Base-by-base conservation (phyloP, 1,140 invertebrate genomes). In the Orius insidiosus region DNA sequence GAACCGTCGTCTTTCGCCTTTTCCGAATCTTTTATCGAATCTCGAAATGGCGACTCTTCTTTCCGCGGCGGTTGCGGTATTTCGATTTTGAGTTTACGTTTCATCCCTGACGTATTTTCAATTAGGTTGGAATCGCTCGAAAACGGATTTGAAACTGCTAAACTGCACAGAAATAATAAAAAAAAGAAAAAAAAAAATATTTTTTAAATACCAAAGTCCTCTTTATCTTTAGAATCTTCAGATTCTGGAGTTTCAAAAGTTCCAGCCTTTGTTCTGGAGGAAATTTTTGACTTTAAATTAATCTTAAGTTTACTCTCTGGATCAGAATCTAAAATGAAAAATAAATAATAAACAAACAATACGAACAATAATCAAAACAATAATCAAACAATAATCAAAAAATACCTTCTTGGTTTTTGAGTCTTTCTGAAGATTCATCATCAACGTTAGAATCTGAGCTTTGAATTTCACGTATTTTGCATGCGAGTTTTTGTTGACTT, bases 181-280 rank as follows among this genome's bases (percentile, higher is more conserved):
- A 24, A 24, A 4, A 24, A 24, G 3, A 24, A 24, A 24, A 24
- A 4, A 24, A 7, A 7, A 24, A 24, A 24, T 7, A 24, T 14
- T 10, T 14, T 34, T n/a, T n/a, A n/a, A 15, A 30, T 14, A n/a
- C 43, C 45, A 19, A 15, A 11, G 5, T 37, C 14, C 47, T 46
- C 14, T 54, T 41, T 34, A 52, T 49, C 49, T 50, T 54, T 13
- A 33, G 50, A 31, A 54, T 54, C 5, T 48, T 48, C 1, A 47
- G 44, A 49, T 51, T 54, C 24, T 4, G 24, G 24, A 24, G 24
- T 24, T 24, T 24, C 24, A 24, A 24, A 24, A 4, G 24, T 24
- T 24, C 24, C 24, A n/a, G n/a, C n/a, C n/a, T 55, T 55, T 31
- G 51, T 52, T 45, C 49, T 50, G n/a, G 55, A 49, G 3, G 53